Percentiles rank a stretch among this genome's conserved stretches.
Evolutionary conservation across 30 jellyfish, hydroid and myxozoan genomes (phyloP).

Genomic region (Turritopsis rubra): DNA sequence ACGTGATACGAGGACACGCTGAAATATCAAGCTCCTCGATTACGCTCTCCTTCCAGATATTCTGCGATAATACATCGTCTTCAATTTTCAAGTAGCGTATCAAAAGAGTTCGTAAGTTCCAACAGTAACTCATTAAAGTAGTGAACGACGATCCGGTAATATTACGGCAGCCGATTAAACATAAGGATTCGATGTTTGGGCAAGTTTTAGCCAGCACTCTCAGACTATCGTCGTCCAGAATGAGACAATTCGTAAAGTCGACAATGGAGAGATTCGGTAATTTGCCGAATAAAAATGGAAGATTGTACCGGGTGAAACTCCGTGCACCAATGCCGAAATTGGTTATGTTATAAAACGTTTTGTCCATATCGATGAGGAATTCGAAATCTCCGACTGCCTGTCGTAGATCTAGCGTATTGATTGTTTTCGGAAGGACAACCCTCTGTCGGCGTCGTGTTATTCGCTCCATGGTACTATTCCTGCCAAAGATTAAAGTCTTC

Average conservation of each 20-base stretch:
- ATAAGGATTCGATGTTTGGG: slow-evolving; percentile 49
- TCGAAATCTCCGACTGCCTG: slow-evolving; percentile 70
- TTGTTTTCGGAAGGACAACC: slow-evolving; percentile 40
- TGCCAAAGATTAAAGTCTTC: slow-evolving; percentile 62
- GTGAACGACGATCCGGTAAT: slow-evolving; percentile 72
- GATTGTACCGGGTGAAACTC: slow-evolving; percentile 36
- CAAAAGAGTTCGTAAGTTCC: slow-evolving; percentile 55
- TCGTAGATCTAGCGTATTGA: slow-evolving; percentile 79
- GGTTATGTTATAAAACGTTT: slow-evolving; percentile 31
- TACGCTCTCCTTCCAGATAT: slow-evolving; percentile 64
- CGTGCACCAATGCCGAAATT: slow-evolving; percentile 78
- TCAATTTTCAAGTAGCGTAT: slow-evolving; percentile 65
- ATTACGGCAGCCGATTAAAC: slow-evolving; percentile 88
- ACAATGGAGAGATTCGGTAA: slow-evolving; percentile 40
- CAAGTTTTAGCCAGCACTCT: slow-evolving; percentile 51
- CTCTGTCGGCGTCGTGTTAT: slow-evolving; percentile 28
- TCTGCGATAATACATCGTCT: slow-evolving; percentile 52
- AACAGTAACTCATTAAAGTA: slow-evolving; percentile 44
- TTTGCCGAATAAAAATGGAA: slow-evolving; percentile 54
- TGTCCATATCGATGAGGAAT: slow-evolving; percentile 48
- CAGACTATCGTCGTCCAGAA: slow-evolving; percentile 56
- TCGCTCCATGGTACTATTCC: slow-evolving; percentile 45
- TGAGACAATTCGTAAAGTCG: slow-evolving; percentile 80
- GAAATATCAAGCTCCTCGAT: slow-evolving; percentile 88
- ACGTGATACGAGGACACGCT: slow-evolving; percentile 90